A percentile compares a stretch with the other conserved stretches of the same genome.
phyloP scores from a whole-genome alignment of 2,113 vertebrate species.

The Poeciliopsis occidentalis region DNA sequence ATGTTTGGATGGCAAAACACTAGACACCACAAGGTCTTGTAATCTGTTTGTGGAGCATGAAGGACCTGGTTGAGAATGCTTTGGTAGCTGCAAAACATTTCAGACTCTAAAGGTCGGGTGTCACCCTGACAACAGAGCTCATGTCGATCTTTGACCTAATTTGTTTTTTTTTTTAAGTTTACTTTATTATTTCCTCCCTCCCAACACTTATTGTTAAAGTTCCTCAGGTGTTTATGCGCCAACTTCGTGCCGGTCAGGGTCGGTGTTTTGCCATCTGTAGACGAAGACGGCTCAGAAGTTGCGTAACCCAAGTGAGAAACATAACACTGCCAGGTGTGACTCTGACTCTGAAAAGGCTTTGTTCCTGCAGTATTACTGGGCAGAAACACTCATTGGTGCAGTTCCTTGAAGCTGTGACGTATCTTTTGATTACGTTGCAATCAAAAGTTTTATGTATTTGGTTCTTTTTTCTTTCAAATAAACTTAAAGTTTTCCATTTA shows the following conservation, averaged over 20 bases:
- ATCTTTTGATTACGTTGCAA: neutral
- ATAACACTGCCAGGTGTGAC: constrained; percentile 63
- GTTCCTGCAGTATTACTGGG: neutral
- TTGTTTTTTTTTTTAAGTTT: neutral
- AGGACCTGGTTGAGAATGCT: constrained; percentile 38
- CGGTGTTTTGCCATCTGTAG: constrained; percentile 19
- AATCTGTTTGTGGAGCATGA: constrained; percentile 40
- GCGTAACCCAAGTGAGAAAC: constrained; percentile 50
- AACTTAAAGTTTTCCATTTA: too few relatives aligned
- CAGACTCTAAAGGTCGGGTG: constrained; percentile 6
- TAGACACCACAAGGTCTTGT: constrained; percentile 44
- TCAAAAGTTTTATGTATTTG: neutral
- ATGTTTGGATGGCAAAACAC: constrained; percentile 9
- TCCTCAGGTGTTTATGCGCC: neutral
- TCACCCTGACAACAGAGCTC: constrained; percentile 12
- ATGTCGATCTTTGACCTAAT: constrained; percentile 12
- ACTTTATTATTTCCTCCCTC: neutral
- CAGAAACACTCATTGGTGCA: neutral
- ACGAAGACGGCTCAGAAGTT: constrained; percentile 37
- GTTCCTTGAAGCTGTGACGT: neutral
- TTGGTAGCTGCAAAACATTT: neutral
- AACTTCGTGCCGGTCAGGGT: constrained; percentile 22
- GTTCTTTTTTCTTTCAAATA: neutral
- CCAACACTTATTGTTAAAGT: neutral
- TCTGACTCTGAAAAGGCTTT: constrained; percentile 36